Evolutionary conservation across 2,888 invertebrate species (phyloP), one percentile per base, ranked within the genome.

Genomic region (Azorinus chamasolen): DNA sequence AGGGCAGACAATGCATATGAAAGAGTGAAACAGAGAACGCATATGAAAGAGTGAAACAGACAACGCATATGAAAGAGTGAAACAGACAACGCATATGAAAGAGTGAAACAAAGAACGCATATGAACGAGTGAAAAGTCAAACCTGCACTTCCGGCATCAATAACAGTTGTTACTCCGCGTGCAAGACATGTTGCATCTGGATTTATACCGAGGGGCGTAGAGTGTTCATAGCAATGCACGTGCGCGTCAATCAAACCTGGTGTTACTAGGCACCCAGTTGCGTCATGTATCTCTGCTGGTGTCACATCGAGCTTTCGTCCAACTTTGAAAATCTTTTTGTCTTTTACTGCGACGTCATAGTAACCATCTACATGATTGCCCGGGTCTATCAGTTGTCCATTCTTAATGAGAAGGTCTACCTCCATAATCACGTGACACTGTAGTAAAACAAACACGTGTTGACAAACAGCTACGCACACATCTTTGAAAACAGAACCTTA

Each of bases 91-190:
- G n/a, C n/a, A n/a, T n/a, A n/a, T n/a, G n/a, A n/a, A n/a, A n/a
- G n/a, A n/a, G n/a, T n/a, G n/a, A n/a, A n/a, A n/a, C n/a, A n/a
- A n/a, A n/a, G n/a, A n/a, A n/a, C n/a, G n/a, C n/a, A n/a, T n/a
- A n/a, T n/a, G n/a, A n/a, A n/a, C n/a, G n/a, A n/a, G n/a, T n/a
- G n/a, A n/a, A n/a, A n/a, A n/a, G n/a, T n/a, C n/a, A 37, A 76
- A 89, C 91, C 91, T 79, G 90, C 72, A 64, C 90, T 90, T 41
- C 91, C 91, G 4, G 89, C 89, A 70, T 91, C 90, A 20, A 91
- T 85, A 1, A 85, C 84, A 0, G 90, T 87, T 0, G 90, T 91
- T 3, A 89, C 88, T n/a, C 90, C 90, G 51, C 89, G 83, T 18
- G 85, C 61, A 24, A 90, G 76, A 62, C 90, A 89, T 51, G 68